Evolutionary conservation across 2,113 vertebrate genomes (phyloP), one percentile per base, ranked within the genome.

Genomic region (Lutjanus erythropterus): DNA sequence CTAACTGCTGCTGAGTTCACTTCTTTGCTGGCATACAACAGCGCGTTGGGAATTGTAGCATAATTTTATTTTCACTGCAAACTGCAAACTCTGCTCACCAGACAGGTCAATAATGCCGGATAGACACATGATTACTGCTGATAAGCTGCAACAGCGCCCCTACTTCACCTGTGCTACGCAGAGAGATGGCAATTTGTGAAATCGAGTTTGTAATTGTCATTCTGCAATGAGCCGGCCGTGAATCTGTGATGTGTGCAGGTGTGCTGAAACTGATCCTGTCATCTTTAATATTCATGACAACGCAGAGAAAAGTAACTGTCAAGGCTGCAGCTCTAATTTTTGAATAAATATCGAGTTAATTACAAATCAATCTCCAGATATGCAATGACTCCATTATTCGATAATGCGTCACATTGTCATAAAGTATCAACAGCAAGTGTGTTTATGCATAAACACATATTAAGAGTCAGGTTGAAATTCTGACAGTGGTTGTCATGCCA

Each of bases 1-100:
- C 88, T 81, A 86, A n/a, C 78, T 69, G 21, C 44, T 77, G 53
- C 73, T 67, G 50, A 74, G 59, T 75, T 73, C 29, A 56, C 35
- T 39, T 46, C 25, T 71, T 77, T 33, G 25, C 47, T 25, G 23
- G 61, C 21, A 1, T 9, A 41, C 50, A 66, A 59, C 39, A 21
- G 29, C 2, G 9, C 0, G 29, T 59, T 52, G 73, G 58, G 75
- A 80, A 68, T 46, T 58, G 46, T 41, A 41, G 25, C 35, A 23
- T 66, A 0, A 46, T 83, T 81, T 70, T 19, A 81, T 82, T 70
- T 83, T 62, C 41, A 14, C 49, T 62, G 50, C 46, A 55, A 76
- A 49, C 49, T 71, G 68, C 75, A 75, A 75, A 53, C 60, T 56
- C 31, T 68, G 65, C 47, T 58, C 58, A 77, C 59, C 42, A 62